Evolutionary conservation across 2,888 invertebrate species (phyloP).

Genomic region (Ametastegia equiseti): DNA sequence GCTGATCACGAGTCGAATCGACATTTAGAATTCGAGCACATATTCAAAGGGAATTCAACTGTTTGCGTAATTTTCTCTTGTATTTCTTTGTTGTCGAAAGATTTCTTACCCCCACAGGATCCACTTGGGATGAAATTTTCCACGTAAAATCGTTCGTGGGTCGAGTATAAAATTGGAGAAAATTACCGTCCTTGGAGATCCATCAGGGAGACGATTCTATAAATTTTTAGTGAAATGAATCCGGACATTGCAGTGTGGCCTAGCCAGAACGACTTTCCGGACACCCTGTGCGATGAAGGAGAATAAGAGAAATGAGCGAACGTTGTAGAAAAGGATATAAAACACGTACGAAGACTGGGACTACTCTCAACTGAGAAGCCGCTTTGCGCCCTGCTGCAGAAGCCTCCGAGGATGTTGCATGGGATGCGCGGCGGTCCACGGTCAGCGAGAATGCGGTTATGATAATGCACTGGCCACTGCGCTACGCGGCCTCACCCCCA

Average conservation of each 20-base stretch:
- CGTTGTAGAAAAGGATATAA: conserved; percentile 33
- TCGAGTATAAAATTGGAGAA: neutral
- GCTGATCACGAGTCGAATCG: conserved; percentile 36
- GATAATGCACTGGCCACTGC: conserved; percentile 74
- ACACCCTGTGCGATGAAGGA: conserved; percentile 42
- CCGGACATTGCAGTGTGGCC: neutral
- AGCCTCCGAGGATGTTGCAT: conserved; percentile 21
- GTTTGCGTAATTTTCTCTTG: conserved; percentile 32
- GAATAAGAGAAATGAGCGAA: conserved; percentile 50
- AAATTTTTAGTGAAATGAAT: neutral
- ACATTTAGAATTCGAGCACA: conserved; percentile 37
- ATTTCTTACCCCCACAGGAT: no score
- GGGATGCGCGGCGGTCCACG: conserved; percentile 43
- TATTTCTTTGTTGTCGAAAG: conserved; percentile 3
- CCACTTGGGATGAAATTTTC: no score
- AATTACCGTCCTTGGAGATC: no score
- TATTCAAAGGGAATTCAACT: conserved; percentile 33
- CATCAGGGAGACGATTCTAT: neutral
- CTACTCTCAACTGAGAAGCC: neutral
- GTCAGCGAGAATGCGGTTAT: conserved; percentile 73
- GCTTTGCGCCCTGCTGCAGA: conserved; percentile 19
- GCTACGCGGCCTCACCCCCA: conserved; percentile 70
- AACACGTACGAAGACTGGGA: neutral
- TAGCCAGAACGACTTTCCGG: conserved; percentile 18
- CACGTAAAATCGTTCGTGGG: conserved; percentile 1